Percentiles rank a stretch among this genome's conserved stretches.
These are phyloP conservation scores for Triplophysa tibetana DNA, from an alignment of 2,113 vertebrate species.

Conservation along the genomic window DNA sequence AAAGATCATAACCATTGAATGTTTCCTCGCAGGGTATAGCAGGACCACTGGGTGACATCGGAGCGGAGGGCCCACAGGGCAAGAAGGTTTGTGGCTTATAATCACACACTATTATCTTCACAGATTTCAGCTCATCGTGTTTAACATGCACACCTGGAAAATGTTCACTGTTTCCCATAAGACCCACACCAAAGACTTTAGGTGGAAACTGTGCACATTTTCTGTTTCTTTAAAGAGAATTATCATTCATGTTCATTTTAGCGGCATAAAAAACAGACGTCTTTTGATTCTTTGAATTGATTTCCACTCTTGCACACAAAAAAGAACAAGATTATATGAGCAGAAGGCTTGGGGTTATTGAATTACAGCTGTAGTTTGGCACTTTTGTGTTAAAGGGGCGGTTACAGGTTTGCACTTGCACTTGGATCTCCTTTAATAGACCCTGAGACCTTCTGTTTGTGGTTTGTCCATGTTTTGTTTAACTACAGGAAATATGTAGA, in stretches of 20 bases:
- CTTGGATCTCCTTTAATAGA: conserved; percentile 50
- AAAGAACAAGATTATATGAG: too few species aligned
- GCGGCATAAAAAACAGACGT: too few species aligned
- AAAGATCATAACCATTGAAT: conserved; percentile 9
- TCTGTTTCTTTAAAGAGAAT: not conserved
- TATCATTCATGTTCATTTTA: not conserved
- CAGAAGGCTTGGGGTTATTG: not conserved
- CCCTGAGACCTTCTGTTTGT: conserved; percentile 51
- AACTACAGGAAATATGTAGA: conserved; percentile 37
- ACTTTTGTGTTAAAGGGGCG: not conserved
- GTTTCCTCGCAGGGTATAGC: conserved; percentile 77
- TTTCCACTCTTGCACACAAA: too few species aligned
- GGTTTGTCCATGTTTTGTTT: conserved; percentile 56
- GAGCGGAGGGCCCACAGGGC: conserved; percentile 82
- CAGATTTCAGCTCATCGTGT: not conserved
- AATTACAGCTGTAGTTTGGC: not conserved
- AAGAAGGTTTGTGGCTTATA: conserved; percentile 75
- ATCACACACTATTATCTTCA: conserved; percentile 28
- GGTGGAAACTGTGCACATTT: not conserved
- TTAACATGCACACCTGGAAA: conserved; percentile 39
- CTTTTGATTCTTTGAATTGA: too few species aligned
- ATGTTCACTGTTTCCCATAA: conserved; percentile 41
- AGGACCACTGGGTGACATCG: conserved; percentile 83
- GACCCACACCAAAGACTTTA: not conserved
- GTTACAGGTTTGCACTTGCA: conserved; percentile 9